Percentiles rank a stretch among this genome's conserved stretches.
Conservation (phyloP, 2,888 invertebrate species). For the Apomyelois bistriatella region DNA sequence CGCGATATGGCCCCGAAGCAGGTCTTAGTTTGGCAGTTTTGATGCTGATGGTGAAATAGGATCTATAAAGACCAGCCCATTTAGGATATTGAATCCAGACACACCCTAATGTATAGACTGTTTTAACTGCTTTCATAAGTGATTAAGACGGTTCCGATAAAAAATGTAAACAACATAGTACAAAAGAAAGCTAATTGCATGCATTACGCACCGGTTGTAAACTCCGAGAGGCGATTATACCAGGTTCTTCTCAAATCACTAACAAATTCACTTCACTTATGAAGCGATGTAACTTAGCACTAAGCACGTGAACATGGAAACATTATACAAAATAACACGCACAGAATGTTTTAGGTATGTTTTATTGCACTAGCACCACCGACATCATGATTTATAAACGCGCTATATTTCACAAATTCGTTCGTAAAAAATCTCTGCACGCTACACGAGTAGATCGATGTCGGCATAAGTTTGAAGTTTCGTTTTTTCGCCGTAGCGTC, state of each 20-base stretch:
- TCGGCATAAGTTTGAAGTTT: conserved; percentile 62
- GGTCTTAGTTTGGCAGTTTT: neutral
- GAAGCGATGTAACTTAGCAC: conserved; percentile 61
- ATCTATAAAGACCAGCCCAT: conserved; percentile 54
- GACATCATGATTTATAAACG: conserved; percentile 64
- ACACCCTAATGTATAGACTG: conserved; percentile 56
- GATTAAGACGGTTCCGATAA: conserved; percentile 31
- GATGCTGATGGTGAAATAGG: neutral
- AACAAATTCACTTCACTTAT: conserved; percentile 53
- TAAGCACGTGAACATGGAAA: conserved; percentile 69
- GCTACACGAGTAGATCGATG: conserved; percentile 73
- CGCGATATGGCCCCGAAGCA: neutral
- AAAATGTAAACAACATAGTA: conserved; percentile 43
- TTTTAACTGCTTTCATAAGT: conserved; percentile 32
- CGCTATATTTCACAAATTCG: conserved; percentile 61
- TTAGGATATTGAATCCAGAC: conserved; percentile 43
- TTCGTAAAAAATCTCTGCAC: conserved; percentile 61
- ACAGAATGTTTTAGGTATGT: conserved; percentile 53
- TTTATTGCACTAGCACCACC: conserved; percentile 73
- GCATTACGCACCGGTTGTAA: conserved; percentile 62
- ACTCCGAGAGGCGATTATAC: conserved; percentile 47
- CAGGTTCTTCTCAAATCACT: conserved; percentile 55
- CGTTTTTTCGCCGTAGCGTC: conserved; percentile 50
- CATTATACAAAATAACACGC: conserved; percentile 63
- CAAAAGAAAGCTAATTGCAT: conserved; percentile 41